phyloP scores from a whole-genome alignment of 1,140 invertebrate genomes.

The Drosophila nikananu region DNA sequence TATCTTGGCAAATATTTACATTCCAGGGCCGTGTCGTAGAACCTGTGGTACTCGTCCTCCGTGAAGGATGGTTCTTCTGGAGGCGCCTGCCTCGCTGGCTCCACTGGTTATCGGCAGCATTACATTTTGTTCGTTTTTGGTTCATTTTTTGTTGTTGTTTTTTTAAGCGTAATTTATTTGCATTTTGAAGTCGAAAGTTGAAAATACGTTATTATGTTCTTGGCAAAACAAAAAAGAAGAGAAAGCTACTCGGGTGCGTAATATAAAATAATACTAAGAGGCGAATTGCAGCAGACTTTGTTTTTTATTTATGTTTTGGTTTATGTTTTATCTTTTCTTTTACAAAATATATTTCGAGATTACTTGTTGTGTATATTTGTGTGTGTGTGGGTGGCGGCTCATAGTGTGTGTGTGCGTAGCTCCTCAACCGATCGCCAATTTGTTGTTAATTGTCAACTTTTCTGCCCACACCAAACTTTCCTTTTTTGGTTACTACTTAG shows the following conservation, averaged over 20 bases:
- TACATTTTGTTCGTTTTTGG: constrained; percentile 47
- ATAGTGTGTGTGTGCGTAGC: constrained; percentile 28
- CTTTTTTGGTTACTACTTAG: constrained; percentile 21
- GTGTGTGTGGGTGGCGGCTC: constrained; percentile 2
- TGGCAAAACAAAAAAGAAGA: constrained; percentile 38
- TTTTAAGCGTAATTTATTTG: constrained; percentile 51
- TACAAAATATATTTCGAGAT: constrained; percentile 54
- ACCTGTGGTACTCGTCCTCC: constrained; percentile 91
- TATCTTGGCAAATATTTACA: constrained; percentile 86
- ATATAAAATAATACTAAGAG: constrained; percentile 35
- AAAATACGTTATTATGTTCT: constrained; percentile 40
- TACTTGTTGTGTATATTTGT: constrained; percentile 40
- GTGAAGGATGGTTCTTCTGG: constrained; percentile 85
- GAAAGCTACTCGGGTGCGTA: constrained; percentile 30
- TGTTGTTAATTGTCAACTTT: constrained; percentile 21
- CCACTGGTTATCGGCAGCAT: constrained; percentile 56
- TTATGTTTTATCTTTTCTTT: constrained; percentile 10
- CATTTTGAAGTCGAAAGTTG: constrained; percentile 31
- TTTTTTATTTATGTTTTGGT: constrained; percentile 15
- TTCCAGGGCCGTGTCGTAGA: constrained; percentile 91
- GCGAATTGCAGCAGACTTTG: constrained; percentile 31
- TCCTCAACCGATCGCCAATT: constrained; percentile 27
- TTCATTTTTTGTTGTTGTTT: background rate
- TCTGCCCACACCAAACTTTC: constrained; percentile 40
- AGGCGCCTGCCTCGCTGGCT: constrained; percentile 42